Percentiles rank a stretch among this genome's conserved stretches.
Conservation (phyloP, 2,888 invertebrate genomes). For the Dolichopus griseipennis region DNA sequence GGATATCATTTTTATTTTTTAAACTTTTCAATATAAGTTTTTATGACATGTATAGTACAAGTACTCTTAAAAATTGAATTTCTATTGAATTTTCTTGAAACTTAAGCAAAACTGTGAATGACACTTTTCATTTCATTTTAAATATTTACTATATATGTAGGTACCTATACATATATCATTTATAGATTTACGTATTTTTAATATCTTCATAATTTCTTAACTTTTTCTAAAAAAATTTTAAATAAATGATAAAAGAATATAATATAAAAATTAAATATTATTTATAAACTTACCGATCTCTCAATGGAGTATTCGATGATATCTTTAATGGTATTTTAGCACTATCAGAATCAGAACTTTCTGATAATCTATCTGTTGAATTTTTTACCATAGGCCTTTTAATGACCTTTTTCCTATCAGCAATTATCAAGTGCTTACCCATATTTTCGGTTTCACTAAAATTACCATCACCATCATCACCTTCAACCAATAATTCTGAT, state of each 20-base stretch:
- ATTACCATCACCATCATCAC: conserved; percentile 42
- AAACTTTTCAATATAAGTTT: too few relatives aligned
- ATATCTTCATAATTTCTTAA: too few relatives aligned
- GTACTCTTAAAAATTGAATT: too few relatives aligned
- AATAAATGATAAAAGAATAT: neutral
- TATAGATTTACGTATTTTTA: too few relatives aligned
- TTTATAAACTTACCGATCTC: conserved; percentile 50
- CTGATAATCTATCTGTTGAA: conserved; percentile 49
- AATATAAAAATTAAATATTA: neutral
- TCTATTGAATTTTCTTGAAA: too few relatives aligned
- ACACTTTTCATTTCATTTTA: too few relatives aligned
- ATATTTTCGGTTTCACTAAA: conserved; percentile 44
- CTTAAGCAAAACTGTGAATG: too few relatives aligned
- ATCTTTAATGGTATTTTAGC: conserved; percentile 57
- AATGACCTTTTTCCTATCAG: conserved; percentile 36
- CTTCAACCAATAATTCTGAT: conserved; percentile 38
- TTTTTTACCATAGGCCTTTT: conserved; percentile 39
- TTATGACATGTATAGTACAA: too few relatives aligned
- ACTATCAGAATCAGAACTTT: conserved; percentile 69
- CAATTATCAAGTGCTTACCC: conserved; percentile 42
- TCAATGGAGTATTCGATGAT: conserved; percentile 41
- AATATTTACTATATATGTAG: too few relatives aligned
- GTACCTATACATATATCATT: too few relatives aligned
- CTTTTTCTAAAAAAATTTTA: too few relatives aligned
- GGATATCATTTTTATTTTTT: too few relatives aligned